Evolutionary conservation across 2,888 invertebrate genomes (phyloP).

Genomic region (Macaria notata): DNA sequence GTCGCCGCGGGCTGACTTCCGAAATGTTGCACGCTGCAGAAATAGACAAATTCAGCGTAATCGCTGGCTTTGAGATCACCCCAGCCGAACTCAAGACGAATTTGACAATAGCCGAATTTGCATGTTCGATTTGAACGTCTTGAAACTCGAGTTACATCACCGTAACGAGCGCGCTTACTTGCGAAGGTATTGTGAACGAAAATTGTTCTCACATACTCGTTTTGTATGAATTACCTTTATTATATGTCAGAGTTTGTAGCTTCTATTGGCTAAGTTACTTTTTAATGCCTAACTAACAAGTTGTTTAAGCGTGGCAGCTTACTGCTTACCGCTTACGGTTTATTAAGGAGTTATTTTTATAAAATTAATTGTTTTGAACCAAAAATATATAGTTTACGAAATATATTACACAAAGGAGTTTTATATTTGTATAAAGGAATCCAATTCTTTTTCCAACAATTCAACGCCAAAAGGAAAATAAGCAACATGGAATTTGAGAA

Average conservation of each 20-base stretch:
- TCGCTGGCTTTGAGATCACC: conserved; percentile 13
- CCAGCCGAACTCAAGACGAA: background rate
- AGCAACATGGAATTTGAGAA: conserved; percentile 20
- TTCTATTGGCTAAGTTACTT: no score
- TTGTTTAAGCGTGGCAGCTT: no score
- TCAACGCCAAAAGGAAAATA: conserved; percentile 21
- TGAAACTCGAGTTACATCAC: background rate
- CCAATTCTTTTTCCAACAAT: conserved; percentile 7
- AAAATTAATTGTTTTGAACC: no score
- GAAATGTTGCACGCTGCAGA: conserved; percentile 48
- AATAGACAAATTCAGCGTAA: conserved; percentile 14
- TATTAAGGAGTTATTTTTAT: no score
- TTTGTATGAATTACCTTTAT: no score
- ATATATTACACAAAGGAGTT: background rate
- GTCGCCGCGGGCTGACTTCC: conserved; percentile 54
- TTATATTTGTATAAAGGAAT: background rate
- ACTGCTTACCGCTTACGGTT: no score
- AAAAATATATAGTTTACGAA: no score
- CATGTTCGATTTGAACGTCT: background rate
- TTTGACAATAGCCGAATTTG: conserved; percentile 1
- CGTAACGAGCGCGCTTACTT: no score
- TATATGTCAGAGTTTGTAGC: no score
- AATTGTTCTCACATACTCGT: no score
- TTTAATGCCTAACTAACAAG: no score
- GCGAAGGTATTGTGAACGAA: no score